Evolutionary conservation across 2,888 invertebrate genomes (phyloP), one percentile per base, ranked within the genome.

Genomic region (Gymnoscelis rufifasciata): DNA sequence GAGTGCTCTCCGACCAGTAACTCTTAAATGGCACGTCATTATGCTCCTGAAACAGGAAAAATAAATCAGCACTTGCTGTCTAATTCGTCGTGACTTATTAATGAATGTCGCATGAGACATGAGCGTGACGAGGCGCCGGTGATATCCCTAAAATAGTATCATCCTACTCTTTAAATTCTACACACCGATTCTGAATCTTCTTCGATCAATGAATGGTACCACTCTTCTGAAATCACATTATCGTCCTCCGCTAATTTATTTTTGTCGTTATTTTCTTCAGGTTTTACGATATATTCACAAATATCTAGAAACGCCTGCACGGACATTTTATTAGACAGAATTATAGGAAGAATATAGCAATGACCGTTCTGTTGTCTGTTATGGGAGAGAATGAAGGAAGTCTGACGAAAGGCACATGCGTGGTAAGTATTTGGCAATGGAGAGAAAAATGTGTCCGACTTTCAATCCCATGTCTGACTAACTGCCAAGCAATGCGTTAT

Each of bases 1-100:
- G 67, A 8, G 62, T 59, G 57, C 62, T 73, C 29, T 70, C 71
- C 47, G 56, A 57, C 83, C 84, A 83, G 52, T 71, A 77, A 41
- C 66, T 62, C 62, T 78, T 81, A 56, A 56, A 60, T 19, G 68
- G 62, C 37, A 73, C 63, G 55, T 83, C 83, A n/a, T 58, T 56
- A 52, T 67, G 68, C 56, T 87, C 83, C 87, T 87, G 62, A 62
- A 59, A 54, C 46, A 15, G 38, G 46, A 55, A 54, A 55, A 44
- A 46, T 42, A 50, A 40, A 40, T 47, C 46, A 43, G 24, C 27
- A 44, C 33, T 11, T 42, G 26, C 27, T 19, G 7, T 50, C 50
- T 50, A 45, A 50, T 50, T 35, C 7, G 15, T 38, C 48, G 43
- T 46, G 48, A 43, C 40, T 49, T 38, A 38, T 11, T 33, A 43